Evolutionary conservation across 2,113 vertebrate genomes (phyloP).

Genomic region (Scopus umbretta): DNA sequence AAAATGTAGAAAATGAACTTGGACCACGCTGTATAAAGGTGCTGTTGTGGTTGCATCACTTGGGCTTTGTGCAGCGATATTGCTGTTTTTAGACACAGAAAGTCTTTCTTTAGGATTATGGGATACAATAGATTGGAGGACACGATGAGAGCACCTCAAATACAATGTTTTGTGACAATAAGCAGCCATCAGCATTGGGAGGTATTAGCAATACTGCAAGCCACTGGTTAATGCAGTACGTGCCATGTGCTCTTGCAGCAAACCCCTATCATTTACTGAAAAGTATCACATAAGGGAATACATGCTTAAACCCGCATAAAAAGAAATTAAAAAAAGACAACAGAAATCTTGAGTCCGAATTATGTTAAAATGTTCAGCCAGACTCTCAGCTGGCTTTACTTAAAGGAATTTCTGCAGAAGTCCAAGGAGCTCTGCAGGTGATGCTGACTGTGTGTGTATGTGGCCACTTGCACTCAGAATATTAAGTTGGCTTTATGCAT

Average conservation of each 20-base stretch:
- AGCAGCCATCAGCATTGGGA: background rate
- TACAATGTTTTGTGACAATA: background rate
- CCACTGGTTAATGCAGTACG: background rate
- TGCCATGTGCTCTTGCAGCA: background rate
- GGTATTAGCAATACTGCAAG: background rate
- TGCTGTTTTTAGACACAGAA: background rate
- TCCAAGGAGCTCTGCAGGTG: background rate
- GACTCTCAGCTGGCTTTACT: conserved; percentile 12
- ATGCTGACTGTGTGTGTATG: background rate
- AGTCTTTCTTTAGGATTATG: background rate
- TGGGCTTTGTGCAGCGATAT: background rate
- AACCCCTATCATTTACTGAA: background rate
- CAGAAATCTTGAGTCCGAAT: background rate
- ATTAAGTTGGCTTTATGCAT: conserved; percentile 1
- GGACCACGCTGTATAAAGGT: background rate
- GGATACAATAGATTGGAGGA: background rate
- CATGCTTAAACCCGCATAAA: background rate
- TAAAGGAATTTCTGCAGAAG: background rate
- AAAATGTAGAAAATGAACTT: background rate
- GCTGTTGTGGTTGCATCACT: background rate
- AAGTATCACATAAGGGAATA: background rate
- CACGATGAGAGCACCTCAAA: background rate
- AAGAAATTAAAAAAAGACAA: background rate
- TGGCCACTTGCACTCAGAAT: background rate
- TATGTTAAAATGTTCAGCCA: background rate